Evolutionary conservation across 1,140 invertebrate species (phyloP), one percentile per base, ranked within the genome.

Genomic region (Papilio helenus): DNA sequence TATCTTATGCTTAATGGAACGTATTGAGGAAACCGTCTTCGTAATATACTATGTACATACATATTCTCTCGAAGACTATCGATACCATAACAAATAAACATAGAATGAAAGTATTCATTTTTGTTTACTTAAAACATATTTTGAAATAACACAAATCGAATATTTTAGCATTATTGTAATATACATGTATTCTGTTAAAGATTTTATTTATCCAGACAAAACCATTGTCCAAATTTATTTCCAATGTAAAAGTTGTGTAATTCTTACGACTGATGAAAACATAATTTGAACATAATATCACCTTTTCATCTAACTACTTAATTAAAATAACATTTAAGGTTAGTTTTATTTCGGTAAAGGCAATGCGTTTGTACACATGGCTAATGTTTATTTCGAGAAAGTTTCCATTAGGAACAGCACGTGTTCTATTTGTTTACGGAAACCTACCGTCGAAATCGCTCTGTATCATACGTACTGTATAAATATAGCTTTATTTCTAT

Each of bases 351-450:
- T 20, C 18, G 18, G 51, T 55, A 20, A 20, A 51, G 49, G 18
- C 49, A 16, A 46, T 46, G 14, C 44, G 7, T 55, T 55, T 3
- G 18, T n/a, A 18, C 71, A 44, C 71, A 72, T 23, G 14, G 18
- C 14, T 44, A 44, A 44, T 74, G 74, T 58, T 76, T 76, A 76
- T 76, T 76, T 76, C 74, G 74, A 76, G 74, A 55, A 39, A 58
- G 74, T 34, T 76, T 76, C 74, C 46, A 55, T 76, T 76, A 76
- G 26, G 58, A 55, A 76, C 16, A 29, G 29, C 49, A 76, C 51
- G 49, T 76, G 74, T 58, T 76, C 26, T 39, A 44, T 76, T 76
- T 39, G 51, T 76, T 76, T 76, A 72, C 29, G 71, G 61, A 68
- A 68, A 68, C 26, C 61, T 68, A 68, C 61, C 61, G 26, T 3